Percentiles rank a stretch among this genome's conserved stretches.
Conservation (phyloP, 2,797 vertebrate genomes). For the Rhabdophis nuchalis region DNA sequence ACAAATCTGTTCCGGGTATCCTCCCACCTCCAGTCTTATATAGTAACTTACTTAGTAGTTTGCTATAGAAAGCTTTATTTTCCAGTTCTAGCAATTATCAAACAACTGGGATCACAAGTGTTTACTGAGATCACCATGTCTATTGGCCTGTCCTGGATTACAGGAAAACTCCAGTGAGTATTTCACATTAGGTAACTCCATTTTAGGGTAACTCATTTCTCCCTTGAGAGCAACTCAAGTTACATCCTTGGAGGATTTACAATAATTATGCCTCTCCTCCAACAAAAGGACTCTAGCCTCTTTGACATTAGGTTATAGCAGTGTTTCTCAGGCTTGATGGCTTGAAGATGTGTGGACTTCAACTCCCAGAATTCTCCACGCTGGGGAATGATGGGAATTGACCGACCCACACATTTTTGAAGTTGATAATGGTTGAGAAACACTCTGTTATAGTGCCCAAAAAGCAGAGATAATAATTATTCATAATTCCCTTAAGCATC, state of each 20-base stretch:
- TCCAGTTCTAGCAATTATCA: background rate
- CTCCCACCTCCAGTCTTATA: background rate
- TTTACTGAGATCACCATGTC: background rate
- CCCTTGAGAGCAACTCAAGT: rapidly evolving
- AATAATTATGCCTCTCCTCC: background rate
- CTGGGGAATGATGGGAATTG: background rate
- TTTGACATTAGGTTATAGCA: background rate
- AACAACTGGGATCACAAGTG: background rate
- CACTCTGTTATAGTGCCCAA: background rate
- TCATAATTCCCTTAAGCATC: background rate
- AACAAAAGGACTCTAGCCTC: background rate
- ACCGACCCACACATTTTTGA: background rate
- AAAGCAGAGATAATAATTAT: background rate
- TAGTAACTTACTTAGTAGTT: background rate
- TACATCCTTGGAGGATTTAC: background rate
- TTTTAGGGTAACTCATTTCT: background rate
- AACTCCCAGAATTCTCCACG: background rate
- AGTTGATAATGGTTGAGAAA: background rate
- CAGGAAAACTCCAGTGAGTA: background rate
- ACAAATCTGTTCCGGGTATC: background rate
- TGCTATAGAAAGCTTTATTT: background rate
- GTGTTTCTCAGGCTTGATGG: background rate
- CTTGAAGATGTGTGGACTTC: background rate
- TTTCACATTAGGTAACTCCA: background rate
- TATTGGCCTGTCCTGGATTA: background rate